Evolutionary conservation across 2,113 vertebrate species (phyloP), one percentile per base, ranked within the genome.

Genomic region (Talpa occidentalis): DNA sequence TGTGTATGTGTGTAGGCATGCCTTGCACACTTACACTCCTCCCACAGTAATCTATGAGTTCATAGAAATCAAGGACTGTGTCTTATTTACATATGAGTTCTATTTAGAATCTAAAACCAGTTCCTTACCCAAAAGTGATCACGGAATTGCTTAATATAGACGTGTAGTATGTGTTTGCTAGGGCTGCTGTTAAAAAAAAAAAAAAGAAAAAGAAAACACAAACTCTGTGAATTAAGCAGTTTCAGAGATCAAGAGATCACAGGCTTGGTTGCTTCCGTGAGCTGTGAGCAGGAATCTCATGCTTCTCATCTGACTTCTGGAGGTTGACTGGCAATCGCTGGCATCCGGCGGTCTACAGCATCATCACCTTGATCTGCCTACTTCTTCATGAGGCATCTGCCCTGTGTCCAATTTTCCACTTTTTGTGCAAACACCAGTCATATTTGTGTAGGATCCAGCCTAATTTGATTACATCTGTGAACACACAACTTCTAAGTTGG

Each of bases 41-140:
- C 24, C 15, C 22, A 9, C 15, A 67, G 54, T 81, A 72, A 11
- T 66, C 42, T 44, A 9, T 47, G 28, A 64, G 49, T 28, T 59
- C n/a, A 69, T 90, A 79, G 80, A 79, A 60, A 49, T 49, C n/a
- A 59, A 24, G 28, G 24, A 49, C 32, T 32, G 2, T 79, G 24
- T 56, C 40, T 44, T 90, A 78, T 62, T 77, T 91, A 66, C 77
- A 91, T n/a, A 35, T 17, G 32, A 60, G 44, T 66, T 52, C 64
- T 56, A 56, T 26, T 78, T 47, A 40, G 24, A 59, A 40, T 60
- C 66, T 22, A 60, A 56, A 92, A 40, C 24, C 2, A 47, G 19
- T 10, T 83, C 16, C 22, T 73, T 76, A 28, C 4, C 37, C 74
- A 37, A 4, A 11, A 54, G 47, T 37, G 15, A 44, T 66, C n/a